These are phyloP conservation scores for Lophotis ruficrista DNA, from an alignment of 2,113 vertebrate genomes.

Conservation along the genomic window DNA sequence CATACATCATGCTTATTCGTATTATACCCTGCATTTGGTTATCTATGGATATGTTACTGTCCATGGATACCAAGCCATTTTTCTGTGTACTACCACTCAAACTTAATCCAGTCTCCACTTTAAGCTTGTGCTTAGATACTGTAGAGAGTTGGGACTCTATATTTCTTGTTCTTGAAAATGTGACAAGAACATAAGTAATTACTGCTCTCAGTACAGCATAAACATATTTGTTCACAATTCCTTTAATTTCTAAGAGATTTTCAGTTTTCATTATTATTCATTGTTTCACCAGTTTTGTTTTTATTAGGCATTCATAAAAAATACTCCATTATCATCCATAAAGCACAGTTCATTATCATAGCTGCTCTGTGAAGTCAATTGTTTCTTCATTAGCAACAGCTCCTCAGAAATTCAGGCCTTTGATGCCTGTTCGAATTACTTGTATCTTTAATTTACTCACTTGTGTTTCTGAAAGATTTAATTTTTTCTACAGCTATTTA, in stretches of 20 bases:
- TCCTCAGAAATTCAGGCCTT: slow-evolving; percentile 30
- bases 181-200: not conserved
- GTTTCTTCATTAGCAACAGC: slow-evolving; percentile 44
- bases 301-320: slow-evolving; percentile 31
- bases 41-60: not conserved
- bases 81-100: not conserved
- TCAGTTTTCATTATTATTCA: slow-evolving; percentile 5
- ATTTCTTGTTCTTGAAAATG: not conserved
- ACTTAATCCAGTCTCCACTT: not conserved
- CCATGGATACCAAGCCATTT: slow-evolving; percentile 8
- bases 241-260: slow-evolving; percentile 21
- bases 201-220: not conserved
- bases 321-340: slow-evolving; percentile 30
- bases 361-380: slow-evolving; percentile 40
- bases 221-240: slow-evolving; percentile 20
- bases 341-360: slow-evolving; percentile 16
- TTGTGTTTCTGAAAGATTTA: slow-evolving; percentile 19
- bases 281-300: slow-evolving; percentile 21
- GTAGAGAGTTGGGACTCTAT: not conserved
- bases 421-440: slow-evolving; percentile 12
- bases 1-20: not conserved
- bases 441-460: not conserved
- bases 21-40: not conserved
- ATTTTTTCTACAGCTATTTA: slow-evolving; percentile 40
- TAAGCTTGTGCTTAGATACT: not conserved